phyloP scores from a whole-genome alignment of 2,888 invertebrate species.

The Tipula unca region DNA sequence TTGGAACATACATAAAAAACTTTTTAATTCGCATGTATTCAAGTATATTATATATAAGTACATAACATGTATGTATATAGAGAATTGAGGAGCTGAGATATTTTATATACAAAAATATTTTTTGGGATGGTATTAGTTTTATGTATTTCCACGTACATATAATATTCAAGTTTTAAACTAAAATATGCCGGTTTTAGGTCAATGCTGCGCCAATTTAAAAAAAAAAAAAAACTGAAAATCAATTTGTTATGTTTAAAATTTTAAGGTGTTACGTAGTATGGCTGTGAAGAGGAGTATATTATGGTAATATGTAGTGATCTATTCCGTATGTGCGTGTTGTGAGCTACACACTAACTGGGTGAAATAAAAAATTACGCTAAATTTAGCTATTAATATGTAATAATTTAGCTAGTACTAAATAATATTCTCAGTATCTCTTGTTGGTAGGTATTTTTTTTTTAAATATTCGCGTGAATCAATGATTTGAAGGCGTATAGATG shows the following conservation, averaged over 20 bases:
- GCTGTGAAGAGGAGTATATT: neutral
- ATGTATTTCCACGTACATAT: neutral
- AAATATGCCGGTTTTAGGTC: slow-evolving; percentile 3
- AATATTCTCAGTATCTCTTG: no score
- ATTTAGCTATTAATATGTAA: no score
- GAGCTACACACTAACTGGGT: no score
- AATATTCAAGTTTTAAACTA: neutral
- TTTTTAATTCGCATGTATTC: neutral
- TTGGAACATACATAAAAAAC: neutral
- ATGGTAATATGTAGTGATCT: no score
- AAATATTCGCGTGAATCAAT: no score
- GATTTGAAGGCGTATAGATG: no score
- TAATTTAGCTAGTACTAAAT: no score
- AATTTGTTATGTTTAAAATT: neutral
- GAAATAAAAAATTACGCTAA: no score
- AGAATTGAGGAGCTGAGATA: neutral
- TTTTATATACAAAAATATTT: neutral
- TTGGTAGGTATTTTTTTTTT: no score
- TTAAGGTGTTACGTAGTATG: neutral
- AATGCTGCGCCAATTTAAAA: neutral
- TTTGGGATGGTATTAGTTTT: neutral
- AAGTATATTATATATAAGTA: neutral
- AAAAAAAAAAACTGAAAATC: neutral
- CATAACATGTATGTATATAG: neutral
- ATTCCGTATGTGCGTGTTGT: no score